phyloP scores from a whole-genome alignment of 37 sponge, comb jelly and placozoan species.

The Ephydatia muelleri region DNA sequence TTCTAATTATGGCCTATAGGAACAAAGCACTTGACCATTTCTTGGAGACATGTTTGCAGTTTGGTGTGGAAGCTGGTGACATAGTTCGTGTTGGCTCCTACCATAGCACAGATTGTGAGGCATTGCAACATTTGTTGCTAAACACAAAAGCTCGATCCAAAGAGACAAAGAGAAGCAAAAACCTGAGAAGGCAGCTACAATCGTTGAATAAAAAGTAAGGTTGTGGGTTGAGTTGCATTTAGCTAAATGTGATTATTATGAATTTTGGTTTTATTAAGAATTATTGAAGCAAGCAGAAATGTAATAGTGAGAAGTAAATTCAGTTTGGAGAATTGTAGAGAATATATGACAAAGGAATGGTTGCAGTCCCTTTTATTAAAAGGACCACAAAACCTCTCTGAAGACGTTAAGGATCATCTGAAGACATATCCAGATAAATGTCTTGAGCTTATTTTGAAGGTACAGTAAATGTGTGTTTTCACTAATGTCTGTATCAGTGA shows the following conservation, averaged over 20 bases:
- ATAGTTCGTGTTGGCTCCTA: slow-evolving; percentile 26
- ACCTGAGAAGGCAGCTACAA: background rate
- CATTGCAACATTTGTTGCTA: background rate
- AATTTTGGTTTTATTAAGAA: background rate
- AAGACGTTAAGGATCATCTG: background rate
- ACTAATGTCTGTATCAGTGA: too few relatives aligned
- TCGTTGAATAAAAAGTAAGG: background rate
- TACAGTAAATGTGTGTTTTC: background rate
- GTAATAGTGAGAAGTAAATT: background rate
- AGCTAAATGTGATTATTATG: background rate
- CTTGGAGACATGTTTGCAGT: background rate
- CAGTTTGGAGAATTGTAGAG: background rate
- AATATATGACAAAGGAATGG: slow-evolving; percentile 4
- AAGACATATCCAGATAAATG: background rate
- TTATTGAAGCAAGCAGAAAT: background rate
- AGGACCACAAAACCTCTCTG: background rate
- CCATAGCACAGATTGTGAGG: slow-evolving; percentile 7
- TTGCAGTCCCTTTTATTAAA: slow-evolving; percentile 9
- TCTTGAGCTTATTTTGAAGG: slow-evolving; percentile 1
- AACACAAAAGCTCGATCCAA: background rate
- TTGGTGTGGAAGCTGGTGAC: background rate
- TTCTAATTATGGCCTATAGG: slow-evolving; percentile 37
- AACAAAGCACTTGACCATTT: slow-evolving; percentile 42
- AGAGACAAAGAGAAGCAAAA: background rate
- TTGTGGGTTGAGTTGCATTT: background rate